A percentile compares a stretch with the other conserved stretches of the same genome.
Evolutionary conservation across 2,888 invertebrate genomes (phyloP).

Genomic region (Tenthredo mesomela): DNA sequence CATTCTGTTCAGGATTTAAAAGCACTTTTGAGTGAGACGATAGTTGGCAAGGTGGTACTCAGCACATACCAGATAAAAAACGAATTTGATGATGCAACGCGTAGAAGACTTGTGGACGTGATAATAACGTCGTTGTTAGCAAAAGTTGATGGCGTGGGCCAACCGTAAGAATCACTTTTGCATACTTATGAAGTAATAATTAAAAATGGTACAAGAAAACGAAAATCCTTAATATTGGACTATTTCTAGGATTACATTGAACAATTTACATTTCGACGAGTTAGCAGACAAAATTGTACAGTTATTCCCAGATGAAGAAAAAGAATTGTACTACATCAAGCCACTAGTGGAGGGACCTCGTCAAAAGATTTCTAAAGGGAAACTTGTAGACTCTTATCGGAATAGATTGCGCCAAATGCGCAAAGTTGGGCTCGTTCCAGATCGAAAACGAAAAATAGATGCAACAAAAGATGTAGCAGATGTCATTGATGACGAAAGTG

Average conservation of each 20-base stretch:
- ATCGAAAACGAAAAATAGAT: conserved; percentile 2
- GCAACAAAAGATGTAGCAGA: neutral
- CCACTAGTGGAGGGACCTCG: conserved; percentile 52
- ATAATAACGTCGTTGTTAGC: conserved; percentile 19
- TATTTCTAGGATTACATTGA: neutral
- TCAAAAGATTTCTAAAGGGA: conserved; percentile 55
- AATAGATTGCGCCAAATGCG: conserved; percentile 49
- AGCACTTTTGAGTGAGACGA: neutral
- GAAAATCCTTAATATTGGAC: neutral
- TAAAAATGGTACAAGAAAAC: too few relatives aligned
- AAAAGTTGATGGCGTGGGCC: neutral
- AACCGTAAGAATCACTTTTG: conserved; percentile 3
- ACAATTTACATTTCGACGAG: conserved; percentile 12
- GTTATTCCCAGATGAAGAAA: conserved; percentile 51
- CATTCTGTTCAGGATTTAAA: conserved; percentile 12
- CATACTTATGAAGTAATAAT: neutral
- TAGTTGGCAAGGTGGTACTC: neutral
- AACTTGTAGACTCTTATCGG: conserved; percentile 53
- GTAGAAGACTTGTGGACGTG: neutral
- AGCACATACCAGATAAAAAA: neutral
- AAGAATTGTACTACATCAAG: conserved; percentile 51
- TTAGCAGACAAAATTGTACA: conserved; percentile 42
- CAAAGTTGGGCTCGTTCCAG: conserved; percentile 16
- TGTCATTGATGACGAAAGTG: conserved; percentile 33
- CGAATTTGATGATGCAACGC: neutral